Percentiles rank a stretch among this genome's conserved stretches.
Evolutionary conservation across 2,797 vertebrate species (phyloP).

Genomic region (Aeoliscus strigatus): DNA sequence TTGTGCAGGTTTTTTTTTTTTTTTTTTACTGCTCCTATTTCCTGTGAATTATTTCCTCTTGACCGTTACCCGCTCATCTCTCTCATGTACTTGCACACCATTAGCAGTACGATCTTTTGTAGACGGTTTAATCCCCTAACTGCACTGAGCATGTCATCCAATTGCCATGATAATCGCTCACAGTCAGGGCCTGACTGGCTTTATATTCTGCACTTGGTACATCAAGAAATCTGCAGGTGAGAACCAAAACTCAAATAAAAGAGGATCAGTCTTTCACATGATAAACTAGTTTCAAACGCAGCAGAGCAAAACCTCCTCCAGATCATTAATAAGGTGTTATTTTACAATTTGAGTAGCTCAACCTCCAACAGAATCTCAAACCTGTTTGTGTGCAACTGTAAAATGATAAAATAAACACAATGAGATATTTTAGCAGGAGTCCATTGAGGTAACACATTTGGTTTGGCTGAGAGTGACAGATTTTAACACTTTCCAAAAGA

Average conservation of each 20-base stretch:
- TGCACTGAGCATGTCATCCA: conserved; percentile 28
- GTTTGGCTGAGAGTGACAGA: conserved; percentile 10
- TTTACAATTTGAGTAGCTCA: conserved; percentile 3
- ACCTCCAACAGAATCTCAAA: conserved; percentile 4
- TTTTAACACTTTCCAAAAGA: conserved; percentile 22
- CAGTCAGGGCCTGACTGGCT: conserved; percentile 3
- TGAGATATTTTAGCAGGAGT: conserved; percentile 24
- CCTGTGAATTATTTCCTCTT: neutral
- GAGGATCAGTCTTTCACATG: neutral
- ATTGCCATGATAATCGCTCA: conserved; percentile 33
- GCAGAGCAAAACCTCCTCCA: neutral
- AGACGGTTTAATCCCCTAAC: conserved; percentile 27
- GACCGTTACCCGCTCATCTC: conserved; percentile 6
- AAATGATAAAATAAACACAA: too few relatives aligned
- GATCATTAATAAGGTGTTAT: conserved; percentile 2
- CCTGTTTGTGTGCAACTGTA: too few relatives aligned
- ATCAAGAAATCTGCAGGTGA: neutral
- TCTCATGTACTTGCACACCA: conserved; percentile 13
- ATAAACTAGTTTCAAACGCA: neutral
- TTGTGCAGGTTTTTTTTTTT: too few relatives aligned
- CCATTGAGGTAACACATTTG: conserved; percentile 22
- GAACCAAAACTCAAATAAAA: conserved; percentile 4
- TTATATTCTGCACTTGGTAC: neutral
- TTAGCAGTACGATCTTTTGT: conserved; percentile 15
- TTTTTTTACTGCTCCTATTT: too few relatives aligned